Base-by-base conservation (phyloP, 2,113 vertebrate species). In the Trichechus manatus region DNA sequence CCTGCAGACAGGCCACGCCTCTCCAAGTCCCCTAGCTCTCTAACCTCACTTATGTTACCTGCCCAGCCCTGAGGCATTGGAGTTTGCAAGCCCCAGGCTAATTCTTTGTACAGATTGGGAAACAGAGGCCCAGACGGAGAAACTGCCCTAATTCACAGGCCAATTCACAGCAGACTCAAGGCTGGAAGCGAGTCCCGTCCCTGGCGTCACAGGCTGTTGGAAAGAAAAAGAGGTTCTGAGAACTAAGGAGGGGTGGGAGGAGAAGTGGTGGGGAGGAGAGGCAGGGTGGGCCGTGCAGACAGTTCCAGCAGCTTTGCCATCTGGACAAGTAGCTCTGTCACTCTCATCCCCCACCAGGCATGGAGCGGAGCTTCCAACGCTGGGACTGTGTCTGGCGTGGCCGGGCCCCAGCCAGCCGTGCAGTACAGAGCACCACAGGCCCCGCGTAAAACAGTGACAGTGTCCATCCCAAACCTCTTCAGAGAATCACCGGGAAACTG, bases 321-420 rank as follows among this genome's bases (percentile, higher is more conserved):
- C 33, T 75, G 63, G 68, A 9, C n/a, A 14, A 1, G 3, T 2
- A 17, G 13, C 39, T 77, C 23, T 25, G 39, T 42, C 39, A n/a
- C 33, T 23, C 74, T 5, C 3, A 1, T 10, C 25, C 59, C 27
- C 42, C 5, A 6, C 77, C 82, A 5, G 27, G 15, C 9, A 44
- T 36, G 0, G 1, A 66, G 80, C 20, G 2, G 68, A 23, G 47
- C 23, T 75, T 70, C 87, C 79, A 39, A 10, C 27, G 59, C 64
- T 39, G 1, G 29, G 8, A n/a, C 68, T 64, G 4, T 13, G 42
- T 68, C 23, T 31, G 61, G 79, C 59, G 4, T 10, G 2, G 0
- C 33, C 1, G 20, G 29, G 42, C 63, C 8, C 2, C 31, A 2
- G 27, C 3, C 19, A 0, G 31, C 29, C 3, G 0, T 0, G 36